Percentiles rank a stretch among this genome's conserved stretches.
Conservation (phyloP, 2,888 invertebrate genomes). For the Conops quadrifasciatus region DNA sequence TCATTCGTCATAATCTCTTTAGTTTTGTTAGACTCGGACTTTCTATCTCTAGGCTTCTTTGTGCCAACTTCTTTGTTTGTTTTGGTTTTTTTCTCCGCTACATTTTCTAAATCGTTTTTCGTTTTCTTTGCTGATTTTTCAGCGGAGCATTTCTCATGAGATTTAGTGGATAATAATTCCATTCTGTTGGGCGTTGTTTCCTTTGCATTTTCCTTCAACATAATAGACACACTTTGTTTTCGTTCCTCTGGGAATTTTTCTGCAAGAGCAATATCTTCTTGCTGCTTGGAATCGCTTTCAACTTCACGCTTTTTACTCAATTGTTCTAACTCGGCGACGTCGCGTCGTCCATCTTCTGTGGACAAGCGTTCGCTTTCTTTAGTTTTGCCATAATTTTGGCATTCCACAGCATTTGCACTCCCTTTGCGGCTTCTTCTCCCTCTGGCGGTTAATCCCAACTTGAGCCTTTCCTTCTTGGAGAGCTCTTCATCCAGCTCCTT, state of each 20-base stretch:
- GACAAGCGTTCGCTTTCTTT: not conserved
- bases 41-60: not conserved
- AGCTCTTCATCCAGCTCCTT: conserved; percentile 59
- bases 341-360: conserved; percentile 32
- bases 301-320: conserved; percentile 36
- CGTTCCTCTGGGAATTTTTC: not conserved
- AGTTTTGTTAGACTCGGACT: no score
- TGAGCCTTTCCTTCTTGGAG: conserved; percentile 53
- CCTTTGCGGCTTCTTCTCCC: conserved; percentile 30
- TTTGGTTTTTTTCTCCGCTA: not conserved
- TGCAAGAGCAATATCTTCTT: not conserved
- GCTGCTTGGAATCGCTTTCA: not conserved
- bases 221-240: not conserved
- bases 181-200: not conserved
- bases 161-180: not conserved
- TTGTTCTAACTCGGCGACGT: conserved; percentile 36
- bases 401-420: conserved; percentile 36
- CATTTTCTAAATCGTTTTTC: not conserved
- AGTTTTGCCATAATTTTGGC: not conserved
- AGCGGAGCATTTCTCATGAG: not conserved
- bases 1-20: no score
- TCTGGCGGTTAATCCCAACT: conserved; percentile 20
- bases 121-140: not conserved
- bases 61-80: not conserved
- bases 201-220: not conserved